Evolutionary conservation across 2,113 vertebrate genomes (phyloP).

Genomic region (Campylomormyrus tamandua): DNA sequence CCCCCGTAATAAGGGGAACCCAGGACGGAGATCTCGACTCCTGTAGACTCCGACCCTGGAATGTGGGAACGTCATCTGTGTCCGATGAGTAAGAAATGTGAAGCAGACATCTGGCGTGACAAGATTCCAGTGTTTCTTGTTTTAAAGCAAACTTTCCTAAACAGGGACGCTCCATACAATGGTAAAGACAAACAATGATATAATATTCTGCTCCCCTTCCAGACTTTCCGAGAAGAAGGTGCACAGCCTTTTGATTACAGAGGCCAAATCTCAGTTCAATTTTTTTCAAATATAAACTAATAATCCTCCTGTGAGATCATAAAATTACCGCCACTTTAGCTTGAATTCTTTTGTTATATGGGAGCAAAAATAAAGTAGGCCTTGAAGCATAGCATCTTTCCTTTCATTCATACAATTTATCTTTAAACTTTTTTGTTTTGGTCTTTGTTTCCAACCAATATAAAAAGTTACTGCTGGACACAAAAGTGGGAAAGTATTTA

Average conservation of each 20-base stretch:
- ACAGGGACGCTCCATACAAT: background rate
- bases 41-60: background rate
- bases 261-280: background rate
- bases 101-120: slow-evolving; percentile 5
- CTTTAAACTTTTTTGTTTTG: background rate
- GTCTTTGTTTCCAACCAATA: background rate
- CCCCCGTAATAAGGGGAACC: background rate
- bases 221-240: background rate
- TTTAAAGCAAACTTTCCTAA: background rate
- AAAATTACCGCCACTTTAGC: background rate
- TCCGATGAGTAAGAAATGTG: background rate
- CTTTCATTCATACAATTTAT: background rate
- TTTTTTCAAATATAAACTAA: background rate
- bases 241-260: background rate
- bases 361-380: background rate
- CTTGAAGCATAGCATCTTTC: background rate
- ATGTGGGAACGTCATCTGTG: background rate
- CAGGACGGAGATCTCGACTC: background rate
- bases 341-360: background rate
- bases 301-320: background rate
- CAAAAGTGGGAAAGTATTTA: background rate
- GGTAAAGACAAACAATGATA: background rate
- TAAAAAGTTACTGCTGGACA: background rate
- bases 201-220: background rate
- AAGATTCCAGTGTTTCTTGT: background rate